Conservation (phyloP, 2,797 vertebrate species). For the Sternarchorhynchus goeldii region DNA sequence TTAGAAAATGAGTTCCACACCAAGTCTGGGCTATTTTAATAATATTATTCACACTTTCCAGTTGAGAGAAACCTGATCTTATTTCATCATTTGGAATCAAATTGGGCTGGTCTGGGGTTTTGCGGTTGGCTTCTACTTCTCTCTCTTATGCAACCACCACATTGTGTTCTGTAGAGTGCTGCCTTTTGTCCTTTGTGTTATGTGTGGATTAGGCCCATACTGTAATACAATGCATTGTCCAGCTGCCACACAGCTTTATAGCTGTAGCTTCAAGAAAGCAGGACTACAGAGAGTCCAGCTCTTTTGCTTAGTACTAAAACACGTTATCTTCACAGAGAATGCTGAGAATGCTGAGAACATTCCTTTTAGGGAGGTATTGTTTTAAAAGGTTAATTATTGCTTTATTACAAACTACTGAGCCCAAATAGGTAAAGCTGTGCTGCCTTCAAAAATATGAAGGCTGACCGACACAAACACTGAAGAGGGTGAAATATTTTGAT, state of each 20-base stretch:
- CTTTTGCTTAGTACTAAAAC: background rate
- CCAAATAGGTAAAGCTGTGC: no score
- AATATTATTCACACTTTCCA: background rate
- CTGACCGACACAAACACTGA: no score
- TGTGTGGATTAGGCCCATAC: background rate
- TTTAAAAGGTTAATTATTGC: background rate
- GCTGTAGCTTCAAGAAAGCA: background rate
- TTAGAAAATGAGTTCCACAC: background rate
- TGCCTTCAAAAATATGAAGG: no score
- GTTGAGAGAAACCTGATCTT: background rate
- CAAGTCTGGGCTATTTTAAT: background rate
- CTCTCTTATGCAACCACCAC: no score
- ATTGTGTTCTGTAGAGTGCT: background rate
- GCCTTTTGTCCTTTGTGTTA: background rate
- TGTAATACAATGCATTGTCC: background rate
- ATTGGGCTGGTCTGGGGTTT: background rate
- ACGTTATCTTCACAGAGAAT: slow-evolving; percentile 8
- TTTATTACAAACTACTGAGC: no score
- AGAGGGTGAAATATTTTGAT: no score
- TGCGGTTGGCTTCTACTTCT: background rate
- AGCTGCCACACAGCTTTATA: no score
- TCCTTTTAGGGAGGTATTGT: background rate
- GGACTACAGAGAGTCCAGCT: background rate
- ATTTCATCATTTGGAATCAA: background rate
- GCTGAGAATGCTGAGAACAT: slow-evolving; percentile 21